phyloP scores from a whole-genome alignment of 2,113 vertebrate species.

The Xenus cinereus region DNA sequence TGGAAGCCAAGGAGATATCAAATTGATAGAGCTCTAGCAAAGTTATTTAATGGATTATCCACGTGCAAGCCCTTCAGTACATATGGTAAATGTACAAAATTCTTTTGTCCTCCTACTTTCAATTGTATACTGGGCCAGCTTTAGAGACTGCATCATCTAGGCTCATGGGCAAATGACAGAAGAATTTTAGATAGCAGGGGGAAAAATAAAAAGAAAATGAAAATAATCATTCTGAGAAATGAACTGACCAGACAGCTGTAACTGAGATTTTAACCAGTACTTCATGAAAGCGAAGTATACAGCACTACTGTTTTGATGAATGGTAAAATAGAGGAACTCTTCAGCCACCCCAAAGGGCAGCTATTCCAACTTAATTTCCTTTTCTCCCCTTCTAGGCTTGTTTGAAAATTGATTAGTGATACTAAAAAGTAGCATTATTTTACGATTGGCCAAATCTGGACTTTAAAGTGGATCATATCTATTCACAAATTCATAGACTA shows the following conservation, averaged over 20 bases:
- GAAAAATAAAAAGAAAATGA: neutral
- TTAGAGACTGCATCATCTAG: neutral
- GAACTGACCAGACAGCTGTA: neutral
- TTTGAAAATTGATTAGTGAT: neutral
- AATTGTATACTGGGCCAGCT: neutral
- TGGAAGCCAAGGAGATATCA: neutral
- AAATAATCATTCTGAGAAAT: neutral
- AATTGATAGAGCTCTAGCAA: neutral
- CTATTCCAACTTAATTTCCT: neutral
- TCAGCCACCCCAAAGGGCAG: neutral
- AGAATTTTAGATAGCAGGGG: neutral
- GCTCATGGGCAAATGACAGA: neutral
- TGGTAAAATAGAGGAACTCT: neutral
- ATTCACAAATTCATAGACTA: neutral
- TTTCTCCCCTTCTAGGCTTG: neutral
- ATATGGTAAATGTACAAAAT: neutral
- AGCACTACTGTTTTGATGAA: neutral
- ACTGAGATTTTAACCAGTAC: neutral
- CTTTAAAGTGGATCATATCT: neutral
- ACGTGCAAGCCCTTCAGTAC: neutral
- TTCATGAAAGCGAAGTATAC: neutral
- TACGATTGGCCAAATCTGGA: neutral
- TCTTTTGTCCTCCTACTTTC: neutral
- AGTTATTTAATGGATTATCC: constrained; percentile 2
- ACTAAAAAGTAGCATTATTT: neutral